Base-by-base conservation (phyloP, 1,140 invertebrate species). In the Bradysia coprophila region DNA sequence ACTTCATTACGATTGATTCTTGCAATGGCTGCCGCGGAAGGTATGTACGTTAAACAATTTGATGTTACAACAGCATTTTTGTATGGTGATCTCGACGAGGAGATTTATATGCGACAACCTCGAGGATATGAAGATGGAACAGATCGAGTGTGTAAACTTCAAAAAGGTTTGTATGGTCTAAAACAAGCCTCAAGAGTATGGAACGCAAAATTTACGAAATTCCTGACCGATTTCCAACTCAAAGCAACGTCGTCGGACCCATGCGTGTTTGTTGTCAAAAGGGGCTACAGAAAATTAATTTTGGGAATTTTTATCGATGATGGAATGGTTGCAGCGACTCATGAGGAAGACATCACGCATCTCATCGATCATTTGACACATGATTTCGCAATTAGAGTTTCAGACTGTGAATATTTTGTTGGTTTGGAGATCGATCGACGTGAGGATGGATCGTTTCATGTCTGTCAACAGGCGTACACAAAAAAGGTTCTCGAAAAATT, bases 231-330 rank as follows among this genome's bases (percentile, higher is more conserved):
- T 3, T 49, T 56, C 46, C 54, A 55, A 2, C 57, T 68, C 34
- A 45, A 42, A 1, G 50, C 48, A 6, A 52, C 47, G 40, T 33
- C 46, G 24, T 53, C 51, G 11, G 61, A 66, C 43, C 48, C 51
- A 8, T 61, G 60, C 51, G 46, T 64, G 4, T 65, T 57, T 49
- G 46, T 53, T 19, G 44, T 45, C 4, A 38, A 33, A 18, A 22
- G 49, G 6, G 46, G 51, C 10, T 46, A 42, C 40, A 31, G 40
- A 16, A 51, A 50, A 45, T 45, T 60, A 2, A 49, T 61, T 22
- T 33, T 67, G 1, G 53, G 51, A 11, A 48, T 66, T 4, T 66
- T 66, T 57, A 64, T 68, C 11, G 65, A 69, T 52, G 65, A 68
- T 53, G 61, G 59, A 13, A 37, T 64, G 0, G 36, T 62, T 18